A percentile compares a stretch with the other conserved stretches of the same genome.
Conservation (phyloP, 2,888 invertebrate species). For the Hetaerina titia region DNA sequence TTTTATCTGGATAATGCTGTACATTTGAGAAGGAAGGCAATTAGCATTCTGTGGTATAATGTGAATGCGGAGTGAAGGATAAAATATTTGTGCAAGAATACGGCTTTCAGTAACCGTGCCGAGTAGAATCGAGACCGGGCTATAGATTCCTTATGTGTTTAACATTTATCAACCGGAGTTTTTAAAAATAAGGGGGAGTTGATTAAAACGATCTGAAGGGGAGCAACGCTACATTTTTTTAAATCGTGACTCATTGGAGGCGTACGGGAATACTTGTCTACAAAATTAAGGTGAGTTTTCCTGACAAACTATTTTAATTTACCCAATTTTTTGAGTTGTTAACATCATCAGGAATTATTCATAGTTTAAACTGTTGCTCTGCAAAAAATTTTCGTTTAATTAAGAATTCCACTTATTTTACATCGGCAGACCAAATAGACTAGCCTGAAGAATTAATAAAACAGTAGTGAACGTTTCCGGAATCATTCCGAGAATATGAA, state of each 20-base stretch:
- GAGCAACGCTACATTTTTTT: constrained; percentile 2
- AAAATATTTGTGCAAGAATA: not conserved
- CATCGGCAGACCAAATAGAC: too few relatives aligned
- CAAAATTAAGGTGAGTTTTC: not conserved
- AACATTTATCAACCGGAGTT: constrained; percentile 20
- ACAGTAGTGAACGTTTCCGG: too few relatives aligned
- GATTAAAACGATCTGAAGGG: not conserved
- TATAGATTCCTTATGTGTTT: constrained; percentile 10
- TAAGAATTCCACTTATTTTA: too few relatives aligned
- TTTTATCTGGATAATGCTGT: not conserved
- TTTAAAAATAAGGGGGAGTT: not conserved
- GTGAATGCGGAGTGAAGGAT: constrained; percentile 21
- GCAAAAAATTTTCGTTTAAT: too few relatives aligned
- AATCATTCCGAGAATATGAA: too few relatives aligned
- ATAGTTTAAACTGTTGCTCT: too few relatives aligned
- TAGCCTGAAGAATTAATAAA: too few relatives aligned
- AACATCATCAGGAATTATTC: too few relatives aligned
- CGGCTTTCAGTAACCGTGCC: constrained; percentile 17
- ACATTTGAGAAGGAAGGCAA: too few relatives aligned
- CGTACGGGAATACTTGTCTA: not conserved
- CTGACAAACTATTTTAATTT: too few relatives aligned
- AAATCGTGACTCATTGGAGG: not conserved
- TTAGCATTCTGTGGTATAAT: not conserved
- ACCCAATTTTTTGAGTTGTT: too few relatives aligned
- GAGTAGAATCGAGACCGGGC: not conserved